Evolutionary conservation across 2,888 invertebrate species (phyloP).

Genomic region (Sthenelais limicola): DNA sequence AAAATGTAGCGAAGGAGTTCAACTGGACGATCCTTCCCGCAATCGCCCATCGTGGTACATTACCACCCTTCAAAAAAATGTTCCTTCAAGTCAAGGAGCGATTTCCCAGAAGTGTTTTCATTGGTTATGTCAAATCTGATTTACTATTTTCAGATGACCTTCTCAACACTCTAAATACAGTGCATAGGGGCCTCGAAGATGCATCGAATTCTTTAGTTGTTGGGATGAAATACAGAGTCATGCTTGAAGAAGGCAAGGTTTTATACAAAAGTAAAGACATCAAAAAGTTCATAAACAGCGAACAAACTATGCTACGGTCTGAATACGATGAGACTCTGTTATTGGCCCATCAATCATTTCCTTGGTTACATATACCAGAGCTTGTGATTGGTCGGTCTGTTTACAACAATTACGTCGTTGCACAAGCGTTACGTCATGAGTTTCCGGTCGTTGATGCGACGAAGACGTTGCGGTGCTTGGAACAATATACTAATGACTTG

Average conservation of each 20-base stretch:
- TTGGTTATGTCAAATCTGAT: slow-evolving; percentile 1
- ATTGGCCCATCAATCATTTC: slow-evolving; percentile 4
- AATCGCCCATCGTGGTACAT: not conserved
- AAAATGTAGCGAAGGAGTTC: not conserved
- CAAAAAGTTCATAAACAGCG: slow-evolving; percentile 2
- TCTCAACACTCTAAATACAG: not conserved
- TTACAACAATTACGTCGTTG: slow-evolving; percentile 17
- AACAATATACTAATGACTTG: not conserved
- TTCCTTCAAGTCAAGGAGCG: slow-evolving; percentile 8
- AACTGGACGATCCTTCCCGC: slow-evolving; percentile 17
- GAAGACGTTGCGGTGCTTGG: not conserved
- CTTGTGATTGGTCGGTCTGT: slow-evolving; percentile 12
- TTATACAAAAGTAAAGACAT: not conserved
- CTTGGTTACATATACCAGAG: slow-evolving; percentile 26
- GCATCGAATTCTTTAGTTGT: not conserved
- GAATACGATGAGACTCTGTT: not conserved
- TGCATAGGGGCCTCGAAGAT: not conserved
- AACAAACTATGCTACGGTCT: not conserved
- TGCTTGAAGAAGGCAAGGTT: slow-evolving; percentile 1
- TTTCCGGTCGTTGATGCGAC: slow-evolving; percentile 16
- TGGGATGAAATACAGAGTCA: not conserved
- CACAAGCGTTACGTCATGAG: slow-evolving; percentile 5
- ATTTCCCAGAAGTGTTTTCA: not conserved
- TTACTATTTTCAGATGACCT: not conserved
- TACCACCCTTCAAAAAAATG: slow-evolving; percentile 9